Percentiles rank a stretch among this genome's conserved stretches.
phyloP scores from a whole-genome alignment of 64 coral and sea anemone genomes.

The Dendrophyllia cribrosa region DNA sequence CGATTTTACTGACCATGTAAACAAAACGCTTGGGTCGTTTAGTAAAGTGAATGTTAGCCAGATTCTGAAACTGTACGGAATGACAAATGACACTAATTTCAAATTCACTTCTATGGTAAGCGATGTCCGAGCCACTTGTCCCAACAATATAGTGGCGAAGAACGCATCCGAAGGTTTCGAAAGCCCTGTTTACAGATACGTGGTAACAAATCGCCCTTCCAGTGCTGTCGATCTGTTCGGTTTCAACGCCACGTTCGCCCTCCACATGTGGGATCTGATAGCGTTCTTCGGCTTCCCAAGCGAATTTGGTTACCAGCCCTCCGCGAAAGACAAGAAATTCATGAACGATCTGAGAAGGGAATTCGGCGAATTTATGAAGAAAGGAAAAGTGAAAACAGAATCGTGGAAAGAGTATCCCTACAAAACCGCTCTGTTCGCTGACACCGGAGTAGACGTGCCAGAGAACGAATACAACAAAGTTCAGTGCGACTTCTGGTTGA shows the following conservation, averaged over 20 bases:
- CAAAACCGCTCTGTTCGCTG: conserved; percentile 69
- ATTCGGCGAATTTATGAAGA: conserved; percentile 51
- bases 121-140: no score
- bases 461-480: conserved; percentile 36
- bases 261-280: conserved; percentile 80
- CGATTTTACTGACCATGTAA: no score
- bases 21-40: no score
- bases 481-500: conserved; percentile 77
- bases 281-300: conserved; percentile 74
- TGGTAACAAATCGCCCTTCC: no score
- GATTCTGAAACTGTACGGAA: no score
- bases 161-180: no score
- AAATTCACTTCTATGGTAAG: no score
- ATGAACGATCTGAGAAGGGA: conserved; percentile 63
- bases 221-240: no score
- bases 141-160: no score
- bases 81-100: no score
- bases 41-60: no score
- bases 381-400: background rate
- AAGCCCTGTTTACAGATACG: no score
- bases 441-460: conserved; percentile 54
- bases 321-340: conserved; percentile 28
- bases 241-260: background rate
- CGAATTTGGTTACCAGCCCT: conserved; percentile 29
- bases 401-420: conserved; percentile 49